A percentile compares a stretch with the other conserved stretches of the same genome.
Evolutionary conservation across 1,140 invertebrate genomes (phyloP).

Genomic region (Eumaeus atala): DNA sequence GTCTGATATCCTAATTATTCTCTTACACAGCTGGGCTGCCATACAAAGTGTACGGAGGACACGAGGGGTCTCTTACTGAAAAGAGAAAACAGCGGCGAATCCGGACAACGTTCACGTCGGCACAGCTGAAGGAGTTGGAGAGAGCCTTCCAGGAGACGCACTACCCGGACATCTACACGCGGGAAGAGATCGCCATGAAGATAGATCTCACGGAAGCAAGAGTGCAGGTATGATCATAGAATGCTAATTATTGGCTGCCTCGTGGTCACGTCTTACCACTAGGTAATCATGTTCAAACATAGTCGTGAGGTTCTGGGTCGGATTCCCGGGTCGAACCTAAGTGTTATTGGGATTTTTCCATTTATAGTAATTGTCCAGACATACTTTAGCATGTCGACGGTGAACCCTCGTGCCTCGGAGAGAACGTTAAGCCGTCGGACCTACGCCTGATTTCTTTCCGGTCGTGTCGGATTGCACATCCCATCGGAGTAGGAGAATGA

Average conservation of each 20-base stretch:
- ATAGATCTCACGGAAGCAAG: constrained; percentile 98
- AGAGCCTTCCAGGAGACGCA: constrained; percentile 97
- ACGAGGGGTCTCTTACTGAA: constrained; percentile 87
- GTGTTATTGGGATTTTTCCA: no score
- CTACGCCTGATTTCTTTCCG: no score
- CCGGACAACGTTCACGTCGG: constrained; percentile 96
- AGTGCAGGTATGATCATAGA: constrained; percentile 98
- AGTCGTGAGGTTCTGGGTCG: no score
- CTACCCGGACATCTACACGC: constrained; percentile 99
- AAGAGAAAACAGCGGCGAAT: constrained; percentile 95
- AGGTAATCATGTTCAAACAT: no score
- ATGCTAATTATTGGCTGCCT: neutral
- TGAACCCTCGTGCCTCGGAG: no score
- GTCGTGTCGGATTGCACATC: no score
- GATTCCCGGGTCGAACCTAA: no score
- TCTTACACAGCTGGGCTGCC: constrained; percentile 82
- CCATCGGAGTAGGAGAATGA: no score
- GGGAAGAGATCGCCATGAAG: constrained; percentile 98
- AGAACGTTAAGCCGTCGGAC: no score
- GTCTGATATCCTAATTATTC: no score
- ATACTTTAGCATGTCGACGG: neutral
- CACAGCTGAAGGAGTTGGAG: constrained; percentile 97
- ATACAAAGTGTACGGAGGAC: constrained; percentile 90
- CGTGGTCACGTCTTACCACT: neutral
- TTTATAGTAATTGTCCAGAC: neutral